Evolutionary conservation across 2,113 vertebrate species (phyloP), one percentile per base, ranked within the genome.

Genomic region (Ageneiosus marmoratus): DNA sequence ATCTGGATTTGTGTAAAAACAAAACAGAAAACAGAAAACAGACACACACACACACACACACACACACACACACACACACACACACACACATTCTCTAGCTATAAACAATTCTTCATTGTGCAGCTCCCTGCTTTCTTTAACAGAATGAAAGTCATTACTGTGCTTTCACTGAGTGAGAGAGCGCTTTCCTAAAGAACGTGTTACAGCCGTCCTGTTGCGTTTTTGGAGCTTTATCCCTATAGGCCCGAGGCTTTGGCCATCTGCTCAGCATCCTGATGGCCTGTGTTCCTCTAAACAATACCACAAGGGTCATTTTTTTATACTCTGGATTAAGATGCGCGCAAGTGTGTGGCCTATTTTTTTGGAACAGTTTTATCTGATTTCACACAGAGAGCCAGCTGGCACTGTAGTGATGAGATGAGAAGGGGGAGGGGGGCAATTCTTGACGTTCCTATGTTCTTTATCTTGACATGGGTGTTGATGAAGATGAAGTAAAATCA

Each of bases 201-300:
- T 72, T 77, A 63, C 22, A 73, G 74, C 50, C 46, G 5, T 51
- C 67, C 51, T 70, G 69, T 76, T 83, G 51, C 44, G 65, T 79
- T 79, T n/a, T 67, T 48, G 44, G 58, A 77, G 51, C 53, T 73
- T 65, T 48, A 29, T 29, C 58, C 20, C 46, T 34, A 65, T 76
- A 48, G 24, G 72, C 85, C 67, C 80, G 11, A 63, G 83, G 72
- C 58, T 82, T 32, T 41, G 27, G 63, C 86, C 86, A 87, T 87
- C 86, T 87, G 86, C 83, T 41, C 32, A 12, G 50, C 41, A 51
- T 51, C 74, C 48, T 53, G 72, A 58, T 62, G 22, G 56, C 58
- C 63, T 63, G 80, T 55, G 22, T n/a, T 75, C 79, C 78, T 37
- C 81, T 48, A 80, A 58, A 80, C 78, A 27, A 79, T 22, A 32